phyloP scores from a whole-genome alignment of 1,140 invertebrate species.

The Drosophila ambigua region DNA sequence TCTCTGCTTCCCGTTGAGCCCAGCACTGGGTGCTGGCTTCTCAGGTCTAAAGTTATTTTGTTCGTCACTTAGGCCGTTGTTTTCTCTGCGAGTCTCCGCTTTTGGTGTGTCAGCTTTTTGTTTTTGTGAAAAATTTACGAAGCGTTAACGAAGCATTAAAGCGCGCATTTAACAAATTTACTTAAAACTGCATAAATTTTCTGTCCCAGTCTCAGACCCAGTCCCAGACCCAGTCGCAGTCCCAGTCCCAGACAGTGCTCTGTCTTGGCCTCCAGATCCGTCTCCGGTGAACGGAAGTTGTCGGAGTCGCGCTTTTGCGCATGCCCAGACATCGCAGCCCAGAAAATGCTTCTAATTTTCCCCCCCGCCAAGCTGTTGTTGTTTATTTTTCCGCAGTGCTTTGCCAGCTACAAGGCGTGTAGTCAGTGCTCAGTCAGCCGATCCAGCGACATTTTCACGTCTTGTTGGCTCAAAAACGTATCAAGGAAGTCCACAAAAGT shows the following conservation, averaged over 20 bases:
- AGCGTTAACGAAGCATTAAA: conserved; percentile 84
- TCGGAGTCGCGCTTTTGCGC: conserved; percentile 48
- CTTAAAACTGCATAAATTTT: conserved; percentile 83
- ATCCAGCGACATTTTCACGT: conserved; percentile 67
- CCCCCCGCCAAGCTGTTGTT: conserved; percentile 5
- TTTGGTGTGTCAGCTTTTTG: conserved; percentile 20
- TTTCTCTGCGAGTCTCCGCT: conserved; percentile 20
- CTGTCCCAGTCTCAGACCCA: conserved; percentile 32
- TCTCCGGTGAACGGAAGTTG: conserved; percentile 47
- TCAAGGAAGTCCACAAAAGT: neutral
- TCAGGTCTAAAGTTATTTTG: conserved; percentile 54
- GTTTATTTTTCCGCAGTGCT: conserved; percentile 21
- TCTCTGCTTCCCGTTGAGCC: conserved; percentile 9
- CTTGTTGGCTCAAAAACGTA: conserved; percentile 49
- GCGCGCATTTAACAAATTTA: conserved; percentile 84
- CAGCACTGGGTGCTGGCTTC: conserved; percentile 8
- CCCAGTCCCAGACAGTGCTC: conserved; percentile 23
- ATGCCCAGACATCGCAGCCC: conserved; percentile 44
- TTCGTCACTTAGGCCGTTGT: conserved; percentile 29
- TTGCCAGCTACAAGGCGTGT: neutral
- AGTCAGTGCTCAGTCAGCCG: conserved; percentile 45
- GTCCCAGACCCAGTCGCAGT: conserved; percentile 29
- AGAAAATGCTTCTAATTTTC: conserved; percentile 48
- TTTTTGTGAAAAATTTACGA: conserved; percentile 82
- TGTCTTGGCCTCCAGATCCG: neutral